These are phyloP conservation scores for Paramuricea clavata DNA, from an alignment of 92 coral and sea anemone species.

Conservation along the genomic window DNA sequence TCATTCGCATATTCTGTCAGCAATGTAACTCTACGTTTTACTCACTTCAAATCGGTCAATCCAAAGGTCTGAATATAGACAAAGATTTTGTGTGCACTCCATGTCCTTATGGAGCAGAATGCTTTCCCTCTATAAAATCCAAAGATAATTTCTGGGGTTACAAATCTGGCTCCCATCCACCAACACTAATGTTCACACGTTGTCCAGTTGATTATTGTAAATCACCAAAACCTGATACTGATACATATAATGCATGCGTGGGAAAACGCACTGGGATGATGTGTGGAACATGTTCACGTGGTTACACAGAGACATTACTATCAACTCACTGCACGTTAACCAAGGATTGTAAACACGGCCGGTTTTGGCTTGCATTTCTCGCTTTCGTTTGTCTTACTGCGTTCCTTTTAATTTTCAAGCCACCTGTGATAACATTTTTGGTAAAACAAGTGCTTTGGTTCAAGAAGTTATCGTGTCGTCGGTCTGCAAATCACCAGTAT, in stretches of 20 bases:
- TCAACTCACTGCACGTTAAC: slow-evolving; percentile 68
- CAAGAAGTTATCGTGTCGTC: not conserved
- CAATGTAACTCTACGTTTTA: slow-evolving; percentile 64
- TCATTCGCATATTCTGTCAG: slow-evolving; percentile 49
- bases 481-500: not conserved
- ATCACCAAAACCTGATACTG: slow-evolving; percentile 29
- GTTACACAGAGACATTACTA: slow-evolving; percentile 78
- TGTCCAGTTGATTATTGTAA: slow-evolving; percentile 85
- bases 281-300: slow-evolving; percentile 78
- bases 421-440: slow-evolving; percentile 66
- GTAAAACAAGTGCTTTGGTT: slow-evolving; percentile 73
- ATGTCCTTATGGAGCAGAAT: slow-evolving; percentile 85
- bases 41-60: slow-evolving; percentile 68
- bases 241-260: slow-evolving; percentile 72
- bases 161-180: slow-evolving; percentile 27
- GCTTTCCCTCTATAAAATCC: slow-evolving; percentile 64
- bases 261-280: slow-evolving; percentile 83
- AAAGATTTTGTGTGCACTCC: slow-evolving; percentile 68
- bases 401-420: slow-evolving; percentile 71
- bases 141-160: slow-evolving; percentile 84
- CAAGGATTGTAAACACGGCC: slow-evolving; percentile 64
- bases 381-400: slow-evolving; percentile 65
- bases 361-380: slow-evolving; percentile 75
- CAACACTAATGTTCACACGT: slow-evolving; percentile 62
- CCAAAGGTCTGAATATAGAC: slow-evolving; percentile 51